A percentile compares a stretch with the other conserved stretches of the same genome.
phyloP scores from a whole-genome alignment of 2,888 invertebrate species.

The Tipula helvola region DNA sequence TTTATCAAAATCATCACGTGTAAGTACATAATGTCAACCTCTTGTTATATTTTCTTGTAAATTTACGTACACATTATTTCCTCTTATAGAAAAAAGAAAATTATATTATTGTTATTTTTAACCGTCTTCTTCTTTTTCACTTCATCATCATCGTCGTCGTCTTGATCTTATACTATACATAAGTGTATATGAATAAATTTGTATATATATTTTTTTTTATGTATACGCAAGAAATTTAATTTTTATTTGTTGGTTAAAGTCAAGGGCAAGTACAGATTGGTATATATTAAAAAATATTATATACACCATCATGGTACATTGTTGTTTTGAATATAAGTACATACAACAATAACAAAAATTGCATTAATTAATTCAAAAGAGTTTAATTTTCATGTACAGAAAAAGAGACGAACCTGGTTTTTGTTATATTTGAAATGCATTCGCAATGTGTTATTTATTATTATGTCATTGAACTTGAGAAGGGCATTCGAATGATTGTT shows the following conservation, averaged over 20 bases:
- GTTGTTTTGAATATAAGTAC: not conserved
- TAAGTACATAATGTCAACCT: not conserved
- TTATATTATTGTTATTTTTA: not conserved
- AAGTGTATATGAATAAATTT: not conserved
- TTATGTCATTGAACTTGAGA: not conserved
- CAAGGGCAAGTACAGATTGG: not conserved
- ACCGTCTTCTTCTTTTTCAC: not conserved
- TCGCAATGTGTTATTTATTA: not conserved
- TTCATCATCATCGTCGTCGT: not conserved
- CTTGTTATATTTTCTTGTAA: not conserved
- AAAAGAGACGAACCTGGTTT: not conserved
- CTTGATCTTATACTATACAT: not conserved
- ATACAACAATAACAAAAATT: not conserved
- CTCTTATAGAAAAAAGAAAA: not conserved
- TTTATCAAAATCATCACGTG: not conserved
- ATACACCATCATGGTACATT: not conserved
- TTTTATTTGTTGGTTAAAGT: not conserved
- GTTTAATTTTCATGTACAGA: not conserved
- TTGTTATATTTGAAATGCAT: not conserved
- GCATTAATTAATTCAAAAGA: slow-evolving; percentile 4
- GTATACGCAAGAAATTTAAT: not conserved
- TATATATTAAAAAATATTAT: not conserved
- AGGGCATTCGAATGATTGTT: not conserved
- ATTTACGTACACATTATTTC: not conserved
- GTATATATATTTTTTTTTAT: not conserved